phyloP scores from a whole-genome alignment of 2,797 vertebrate species.

The Trachurus trachurus region DNA sequence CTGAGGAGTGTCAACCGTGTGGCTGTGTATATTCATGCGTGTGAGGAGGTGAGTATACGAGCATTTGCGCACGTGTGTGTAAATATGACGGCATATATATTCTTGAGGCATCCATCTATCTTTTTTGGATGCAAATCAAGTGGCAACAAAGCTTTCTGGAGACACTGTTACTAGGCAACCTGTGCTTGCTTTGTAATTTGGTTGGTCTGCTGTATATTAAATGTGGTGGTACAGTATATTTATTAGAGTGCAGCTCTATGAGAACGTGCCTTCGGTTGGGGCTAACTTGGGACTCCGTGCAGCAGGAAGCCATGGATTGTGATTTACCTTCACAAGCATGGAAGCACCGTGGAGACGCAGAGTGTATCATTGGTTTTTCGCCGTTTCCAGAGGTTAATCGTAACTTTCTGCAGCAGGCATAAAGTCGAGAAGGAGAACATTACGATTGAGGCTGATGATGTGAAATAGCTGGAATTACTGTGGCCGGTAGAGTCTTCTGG shows the following conservation, averaged over 20 bases:
- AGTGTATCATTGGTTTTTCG: background rate
- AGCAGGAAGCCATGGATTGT: conserved; percentile 6
- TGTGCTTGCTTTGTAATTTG: conserved; percentile 73
- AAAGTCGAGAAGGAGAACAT: conserved; percentile 23
- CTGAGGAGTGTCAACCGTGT: conserved; percentile 56
- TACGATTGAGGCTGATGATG: conserved; percentile 25
- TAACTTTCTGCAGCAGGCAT: conserved; percentile 28
- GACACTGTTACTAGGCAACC: conserved; percentile 87
- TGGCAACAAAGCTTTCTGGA: conserved; percentile 76
- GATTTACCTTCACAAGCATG: conserved; percentile 8
- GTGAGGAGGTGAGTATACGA: conserved; percentile 17
- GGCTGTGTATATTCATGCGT: conserved; percentile 50
- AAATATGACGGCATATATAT: conserved; percentile 49
- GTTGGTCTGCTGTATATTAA: conserved; percentile 62
- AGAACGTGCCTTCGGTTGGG: conserved; percentile 10
- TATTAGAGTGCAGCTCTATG: conserved; percentile 48
- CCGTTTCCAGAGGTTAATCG: conserved; percentile 14
- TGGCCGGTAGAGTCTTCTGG: conserved; percentile 35
- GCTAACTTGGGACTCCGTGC: conserved; percentile 21
- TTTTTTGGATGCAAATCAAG: conserved; percentile 80
- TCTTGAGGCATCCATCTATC: conserved; percentile 70
- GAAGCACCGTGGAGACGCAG: background rate
- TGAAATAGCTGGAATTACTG: conserved; percentile 53
- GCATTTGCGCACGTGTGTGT: conserved; percentile 30
- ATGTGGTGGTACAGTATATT: conserved; percentile 64